Conservation (phyloP, 2,888 invertebrate species). For the Bombylius discolor region DNA sequence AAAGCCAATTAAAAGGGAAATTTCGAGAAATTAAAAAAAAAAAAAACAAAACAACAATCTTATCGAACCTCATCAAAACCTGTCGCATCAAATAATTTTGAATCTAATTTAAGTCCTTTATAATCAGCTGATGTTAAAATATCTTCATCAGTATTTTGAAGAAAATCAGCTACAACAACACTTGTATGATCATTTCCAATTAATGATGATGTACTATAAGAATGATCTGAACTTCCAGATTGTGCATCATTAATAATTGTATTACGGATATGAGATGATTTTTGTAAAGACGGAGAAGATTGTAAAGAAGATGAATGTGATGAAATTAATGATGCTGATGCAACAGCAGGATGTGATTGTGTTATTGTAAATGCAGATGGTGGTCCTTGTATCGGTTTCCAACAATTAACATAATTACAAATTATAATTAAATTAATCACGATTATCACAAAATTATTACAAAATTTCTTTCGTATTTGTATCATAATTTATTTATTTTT, state of each 20-base stretch:
- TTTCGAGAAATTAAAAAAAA: neutral
- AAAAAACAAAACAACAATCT: neutral
- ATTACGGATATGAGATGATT: neutral
- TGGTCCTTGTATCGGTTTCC: conserved; percentile 26
- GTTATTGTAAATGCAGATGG: conserved; percentile 23
- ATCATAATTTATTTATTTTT: no score
- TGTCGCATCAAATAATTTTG: conserved; percentile 3
- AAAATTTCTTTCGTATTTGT: no score
- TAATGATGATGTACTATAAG: neutral
- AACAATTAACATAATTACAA: conserved; percentile 10
- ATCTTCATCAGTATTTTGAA: conserved; percentile 2
- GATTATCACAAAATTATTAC: conserved; percentile 12
- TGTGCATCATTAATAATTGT: neutral
- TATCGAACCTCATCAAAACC: conserved; percentile 10
- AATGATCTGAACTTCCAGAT: neutral
- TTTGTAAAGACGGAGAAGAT: neutral
- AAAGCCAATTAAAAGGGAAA: no score
- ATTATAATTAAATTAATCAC: neutral
- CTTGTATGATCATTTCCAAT: neutral
- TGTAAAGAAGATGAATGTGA: neutral
- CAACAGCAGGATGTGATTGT: conserved; percentile 30
- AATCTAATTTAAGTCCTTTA: neutral
- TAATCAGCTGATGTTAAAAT: neutral
- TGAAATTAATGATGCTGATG: neutral
- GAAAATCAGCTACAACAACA: neutral